Percentiles rank a stretch among this genome's conserved stretches.
Evolutionary conservation across 2,797 vertebrate species (phyloP).

Genomic region (Phaenicophaeus curvirostris): DNA sequence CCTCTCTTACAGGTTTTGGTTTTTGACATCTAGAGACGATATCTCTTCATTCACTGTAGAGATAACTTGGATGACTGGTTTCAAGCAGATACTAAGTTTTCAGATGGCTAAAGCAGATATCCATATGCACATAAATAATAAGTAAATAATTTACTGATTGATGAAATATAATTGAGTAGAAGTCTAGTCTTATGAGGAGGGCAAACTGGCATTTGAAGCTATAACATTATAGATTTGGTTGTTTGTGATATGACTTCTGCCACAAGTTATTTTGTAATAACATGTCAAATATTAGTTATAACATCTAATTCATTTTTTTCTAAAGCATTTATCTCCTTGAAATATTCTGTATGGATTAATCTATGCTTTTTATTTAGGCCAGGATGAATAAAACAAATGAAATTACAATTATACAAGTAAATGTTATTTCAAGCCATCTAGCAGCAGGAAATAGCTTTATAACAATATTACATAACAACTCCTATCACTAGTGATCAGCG

Average conservation of each 20-base stretch:
- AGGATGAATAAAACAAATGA: slow-evolving; percentile 73
- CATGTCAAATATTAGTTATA: slow-evolving; percentile 46
- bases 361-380: slow-evolving; percentile 76
- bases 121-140: background rate
- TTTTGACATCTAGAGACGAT: background rate
- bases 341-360: slow-evolving; percentile 72
- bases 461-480: slow-evolving; percentile 79
- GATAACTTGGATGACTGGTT: background rate
- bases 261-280: background rate
- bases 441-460: slow-evolving; percentile 78
- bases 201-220: background rate
- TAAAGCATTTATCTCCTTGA: slow-evolving; percentile 66
- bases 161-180: background rate
- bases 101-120: background rate
- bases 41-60: background rate
- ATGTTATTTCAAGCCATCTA: slow-evolving; percentile 76
- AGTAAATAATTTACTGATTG: background rate
- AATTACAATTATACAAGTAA: slow-evolving; percentile 75
- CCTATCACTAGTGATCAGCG: slow-evolving; percentile 63
- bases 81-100: background rate
- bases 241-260: background rate
- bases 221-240: background rate
- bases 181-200: background rate
- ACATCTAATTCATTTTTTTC: slow-evolving; percentile 54
- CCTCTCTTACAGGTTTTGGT: background rate